Evolutionary conservation across 2,888 invertebrate genomes (phyloP), one percentile per base, ranked within the genome.

Genomic region (Clunio marinus): DNA sequence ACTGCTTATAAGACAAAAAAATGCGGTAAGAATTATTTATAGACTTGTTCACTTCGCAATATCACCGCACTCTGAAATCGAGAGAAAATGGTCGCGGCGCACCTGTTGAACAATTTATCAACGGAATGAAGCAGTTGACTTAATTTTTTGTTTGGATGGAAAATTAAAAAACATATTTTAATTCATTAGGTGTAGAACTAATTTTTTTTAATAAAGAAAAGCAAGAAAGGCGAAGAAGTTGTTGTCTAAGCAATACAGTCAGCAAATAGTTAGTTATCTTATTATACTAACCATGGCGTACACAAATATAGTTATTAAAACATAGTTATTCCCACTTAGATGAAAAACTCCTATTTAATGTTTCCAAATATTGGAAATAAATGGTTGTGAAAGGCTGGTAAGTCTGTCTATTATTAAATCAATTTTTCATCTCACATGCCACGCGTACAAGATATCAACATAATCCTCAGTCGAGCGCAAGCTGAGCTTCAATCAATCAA

Each of bases 401-500:
- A 60, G 32, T n/a, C n/a, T 20, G 35, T 28, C 51, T 15, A 66
- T 51, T 65, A 66, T 25, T 17, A 55, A 66, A 32, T 66, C 66
- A 66, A 66, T 66, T 51, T 66, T 66, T 66, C 66, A 66, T 66
- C 20, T 63, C 1, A 25, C 22, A 55, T n/a, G 66, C 55, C 66
- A 66, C 66, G 55, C 66, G 66, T 66, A 28, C 17, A n/a, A n/a
- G n/a, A n/a, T 41, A 2, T 20, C 24, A 25, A 63, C 15, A 7
- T 35, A 59, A 59, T 59, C 35, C 15, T 20, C 32, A 35, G 22
- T 63, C 37, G 37, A 13, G 45, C 25, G 15, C 45, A 22, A 25
- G 27, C 45, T 22, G 20, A 51, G 51, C 66, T 32, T 55, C 66
- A 55, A 66, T 66, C 66, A 51, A 66, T 66, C 66, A 66, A 66